phyloP scores from a whole-genome alignment of 2,113 vertebrate genomes.

The Pelobates fuscus region DNA sequence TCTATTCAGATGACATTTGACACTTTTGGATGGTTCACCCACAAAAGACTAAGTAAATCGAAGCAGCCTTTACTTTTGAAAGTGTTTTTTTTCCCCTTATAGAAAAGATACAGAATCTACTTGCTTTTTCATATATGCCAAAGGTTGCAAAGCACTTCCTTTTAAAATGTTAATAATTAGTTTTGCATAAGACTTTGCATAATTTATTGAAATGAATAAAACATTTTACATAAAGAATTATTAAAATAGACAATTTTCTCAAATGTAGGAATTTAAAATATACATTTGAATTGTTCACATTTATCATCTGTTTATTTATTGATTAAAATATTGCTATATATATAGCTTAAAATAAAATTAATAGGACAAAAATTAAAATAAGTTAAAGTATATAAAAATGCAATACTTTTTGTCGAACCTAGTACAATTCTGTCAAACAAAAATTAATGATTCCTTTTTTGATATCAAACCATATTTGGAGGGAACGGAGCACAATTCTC shows the following conservation, averaged over 20 bases:
- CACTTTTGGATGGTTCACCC: constrained; percentile 36
- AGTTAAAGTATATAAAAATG: no score
- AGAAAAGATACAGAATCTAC: constrained; percentile 12
- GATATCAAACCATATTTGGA: no score
- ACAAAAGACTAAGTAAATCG: constrained; percentile 18
- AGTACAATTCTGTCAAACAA: no score
- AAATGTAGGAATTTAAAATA: constrained; percentile 1
- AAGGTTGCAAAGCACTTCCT: constrained; percentile 14
- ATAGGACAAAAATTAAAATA: no score
- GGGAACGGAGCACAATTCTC: no score
- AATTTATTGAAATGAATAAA: constrained; percentile 42
- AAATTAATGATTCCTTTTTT: no score
- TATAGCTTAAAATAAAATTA: no score
- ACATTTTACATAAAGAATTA: constrained; percentile 6
- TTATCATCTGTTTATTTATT: not conserved
- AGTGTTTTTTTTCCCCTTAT: constrained; percentile 7
- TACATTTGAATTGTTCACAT: not conserved
- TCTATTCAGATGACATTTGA: constrained; percentile 44
- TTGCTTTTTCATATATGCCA: constrained; percentile 8
- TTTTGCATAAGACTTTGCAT: not conserved
- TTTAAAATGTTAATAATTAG: constrained; percentile 18
- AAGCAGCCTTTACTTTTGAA: constrained; percentile 8
- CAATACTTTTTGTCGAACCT: no score
- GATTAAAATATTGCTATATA: no score
- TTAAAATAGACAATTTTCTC: constrained; percentile 10